phyloP scores from a whole-genome alignment of 2,113 vertebrate genomes.

The Pimephales promelas region DNA sequence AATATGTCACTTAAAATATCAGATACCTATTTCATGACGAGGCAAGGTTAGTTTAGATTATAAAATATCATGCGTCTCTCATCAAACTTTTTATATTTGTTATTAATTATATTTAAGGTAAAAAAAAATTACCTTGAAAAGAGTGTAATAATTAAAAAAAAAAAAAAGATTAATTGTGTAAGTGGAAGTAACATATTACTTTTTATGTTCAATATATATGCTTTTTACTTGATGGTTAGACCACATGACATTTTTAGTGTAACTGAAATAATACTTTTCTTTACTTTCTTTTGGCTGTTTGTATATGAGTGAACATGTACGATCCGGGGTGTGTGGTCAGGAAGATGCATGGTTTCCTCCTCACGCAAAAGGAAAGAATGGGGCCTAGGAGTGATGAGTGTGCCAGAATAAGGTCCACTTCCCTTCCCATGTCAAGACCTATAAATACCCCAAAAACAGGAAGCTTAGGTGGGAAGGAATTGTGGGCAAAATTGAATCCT shows the following conservation, averaged over 20 bases:
- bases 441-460: conserved; percentile 68
- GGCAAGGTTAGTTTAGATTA: not conserved
- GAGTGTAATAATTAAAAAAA: no score
- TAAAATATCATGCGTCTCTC: not conserved
- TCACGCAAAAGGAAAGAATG: conserved; percentile 53
- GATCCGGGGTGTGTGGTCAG: conserved; percentile 49
- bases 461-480: conserved; percentile 51
- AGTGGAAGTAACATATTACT: not conserved
- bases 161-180: not conserved
- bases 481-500: conserved; percentile 50
- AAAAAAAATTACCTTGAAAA: not conserved
- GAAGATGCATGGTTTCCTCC: conserved; percentile 59
- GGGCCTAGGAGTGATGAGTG: conserved; percentile 49
- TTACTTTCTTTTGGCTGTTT: not conserved
- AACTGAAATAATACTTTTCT: not conserved
- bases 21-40: not conserved
- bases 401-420: conserved; percentile 60
- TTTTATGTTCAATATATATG: not conserved
- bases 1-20: not conserved
- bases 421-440: conserved; percentile 65
- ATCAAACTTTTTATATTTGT: not conserved
- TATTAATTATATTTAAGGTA: no score
- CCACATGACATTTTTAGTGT: not conserved
- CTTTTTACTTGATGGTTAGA: not conserved
- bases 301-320: conserved; percentile 33